A percentile compares a stretch with the other conserved stretches of the same genome.
phyloP scores from a whole-genome alignment of 2,797 vertebrate genomes.

The Acestrorhynchus altus region DNA sequence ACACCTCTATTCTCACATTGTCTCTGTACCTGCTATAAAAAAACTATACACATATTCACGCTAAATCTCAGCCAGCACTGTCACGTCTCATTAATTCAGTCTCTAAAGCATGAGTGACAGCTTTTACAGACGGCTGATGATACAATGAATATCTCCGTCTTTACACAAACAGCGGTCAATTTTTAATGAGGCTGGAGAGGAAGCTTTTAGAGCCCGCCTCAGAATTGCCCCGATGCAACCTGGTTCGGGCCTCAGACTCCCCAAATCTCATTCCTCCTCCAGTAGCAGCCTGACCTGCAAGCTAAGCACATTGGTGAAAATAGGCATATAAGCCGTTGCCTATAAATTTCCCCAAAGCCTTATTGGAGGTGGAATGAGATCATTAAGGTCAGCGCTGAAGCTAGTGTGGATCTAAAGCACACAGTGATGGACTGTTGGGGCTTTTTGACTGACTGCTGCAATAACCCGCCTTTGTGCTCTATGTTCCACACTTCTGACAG shows the following conservation, averaged over 20 bases:
- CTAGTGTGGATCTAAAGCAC: slow-evolving; percentile 63
- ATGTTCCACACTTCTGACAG: slow-evolving; percentile 67
- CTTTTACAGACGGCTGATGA: slow-evolving; percentile 36
- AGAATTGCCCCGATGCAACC: slow-evolving; percentile 33
- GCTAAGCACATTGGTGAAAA: slow-evolving; percentile 75
- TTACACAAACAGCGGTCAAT: slow-evolving; percentile 30
- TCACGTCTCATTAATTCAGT: slow-evolving; percentile 36
- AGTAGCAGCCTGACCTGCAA: slow-evolving; percentile 63
- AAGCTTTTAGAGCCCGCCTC: slow-evolving; percentile 26
- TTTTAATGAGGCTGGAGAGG: slow-evolving; percentile 48
- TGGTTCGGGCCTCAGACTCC: slow-evolving; percentile 35
- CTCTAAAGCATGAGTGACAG: slow-evolving; percentile 32
- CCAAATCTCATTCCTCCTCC: slow-evolving; percentile 33
- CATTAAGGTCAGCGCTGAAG: slow-evolving; percentile 64
- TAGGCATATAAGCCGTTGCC: slow-evolving; percentile 70
- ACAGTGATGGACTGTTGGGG: slow-evolving; percentile 76
- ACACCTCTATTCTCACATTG: slow-evolving; percentile 11
- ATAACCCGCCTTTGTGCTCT: slow-evolving; percentile 74
- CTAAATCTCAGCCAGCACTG: slow-evolving; percentile 22
- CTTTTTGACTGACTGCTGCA: slow-evolving; percentile 76
- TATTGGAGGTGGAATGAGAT: slow-evolving; percentile 72
- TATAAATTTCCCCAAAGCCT: slow-evolving; percentile 73
- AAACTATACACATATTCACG: background rate
- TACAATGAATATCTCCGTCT: slow-evolving; percentile 42
- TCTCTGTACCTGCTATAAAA: slow-evolving; percentile 29